Evolutionary conservation across 2,888 invertebrate genomes (phyloP).

Genomic region (Eucera pruinosa): DNA sequence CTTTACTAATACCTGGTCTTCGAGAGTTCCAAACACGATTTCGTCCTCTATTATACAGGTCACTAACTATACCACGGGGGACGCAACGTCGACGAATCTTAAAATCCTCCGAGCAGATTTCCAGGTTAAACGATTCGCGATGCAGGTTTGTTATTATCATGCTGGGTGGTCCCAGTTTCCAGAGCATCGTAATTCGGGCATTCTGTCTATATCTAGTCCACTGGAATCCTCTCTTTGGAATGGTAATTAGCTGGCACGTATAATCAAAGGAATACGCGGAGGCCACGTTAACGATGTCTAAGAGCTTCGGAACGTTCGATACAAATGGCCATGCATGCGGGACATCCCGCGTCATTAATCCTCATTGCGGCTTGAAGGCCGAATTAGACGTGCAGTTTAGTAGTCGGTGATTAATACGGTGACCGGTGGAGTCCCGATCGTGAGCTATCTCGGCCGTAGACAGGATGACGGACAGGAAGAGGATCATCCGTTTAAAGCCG

Average conservation of each 20-base stretch:
- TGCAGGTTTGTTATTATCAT: conserved; percentile 45
- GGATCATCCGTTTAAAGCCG: conserved; percentile 60
- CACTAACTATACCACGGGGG: background rate
- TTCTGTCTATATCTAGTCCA: conserved; percentile 1
- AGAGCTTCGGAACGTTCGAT: conserved; percentile 62
- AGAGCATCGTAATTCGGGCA: conserved; percentile 40
- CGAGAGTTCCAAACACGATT: background rate
- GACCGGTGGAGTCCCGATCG: conserved; percentile 66
- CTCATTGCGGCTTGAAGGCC: conserved; percentile 79
- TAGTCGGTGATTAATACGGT: conserved; percentile 76
- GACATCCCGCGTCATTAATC: conserved; percentile 79
- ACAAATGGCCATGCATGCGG: conserved; percentile 76
- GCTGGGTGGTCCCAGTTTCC: conserved; percentile 55
- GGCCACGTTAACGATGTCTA: conserved; percentile 60
- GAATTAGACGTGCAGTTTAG: conserved; percentile 78
- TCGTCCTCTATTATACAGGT: background rate
- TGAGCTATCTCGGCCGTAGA: conserved; percentile 58
- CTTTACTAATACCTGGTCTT: background rate
- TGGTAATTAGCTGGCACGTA: conserved; percentile 65
- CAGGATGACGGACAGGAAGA: conserved; percentile 69
- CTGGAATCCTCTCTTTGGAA: conserved; percentile 40
- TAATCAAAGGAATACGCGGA: conserved; percentile 63
- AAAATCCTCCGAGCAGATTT: background rate
- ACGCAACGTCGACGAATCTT: conserved; percentile 12
- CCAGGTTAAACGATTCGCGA: conserved; percentile 27